Base-by-base conservation (phyloP, 2,113 vertebrate species). In the Rynchops niger region DNA sequence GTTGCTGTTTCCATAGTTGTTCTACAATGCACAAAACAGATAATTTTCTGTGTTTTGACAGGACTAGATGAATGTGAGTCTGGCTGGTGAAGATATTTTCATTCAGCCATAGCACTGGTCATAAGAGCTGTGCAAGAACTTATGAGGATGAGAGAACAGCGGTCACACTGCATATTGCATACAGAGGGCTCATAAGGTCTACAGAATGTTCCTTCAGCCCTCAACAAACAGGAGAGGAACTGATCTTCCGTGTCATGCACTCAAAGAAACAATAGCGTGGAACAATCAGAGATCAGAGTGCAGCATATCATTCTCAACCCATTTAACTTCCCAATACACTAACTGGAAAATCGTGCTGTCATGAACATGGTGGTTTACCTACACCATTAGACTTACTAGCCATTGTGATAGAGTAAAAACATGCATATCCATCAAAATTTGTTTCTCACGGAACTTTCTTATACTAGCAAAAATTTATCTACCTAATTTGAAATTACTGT, bases 401-500 rank as follows among this genome's bases (percentile, higher is more conserved):
- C 3, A 1, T 6, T 86, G 71, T 50, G 22, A 85, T 9, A 32
- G 45, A 77, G n/a, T 40, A 34, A 86, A 87, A 80, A 27, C 42
- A 72, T 5, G 9, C 19, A 49, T 40, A 52, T 32, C 34, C 43
- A 76, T 38, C n/a, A 78, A 67, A 69, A 12, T 12, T 38, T 26
- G 47, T 53, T 82, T 81, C 63, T 66, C 8, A 42, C 1, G 38
- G 62, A 47, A 12, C 15, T 81, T 71, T 49, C 73, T 63, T 82
- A 59, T 3, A 47, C 29, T 22, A 53, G 49, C 15, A 86, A 86
- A 76, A 81, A 81, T 15, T 26, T 58, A 58, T 67, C 74, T 16
- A 74, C 18, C 45, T 93, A 50, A 92, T 91, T 47, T 93, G 79
- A 95, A 94, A 97, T 88, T 96, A 80, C 69, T 67, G 47, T 93